Conservation (phyloP, 1,140 invertebrate genomes). For the Camponotus vicinus region DNA sequence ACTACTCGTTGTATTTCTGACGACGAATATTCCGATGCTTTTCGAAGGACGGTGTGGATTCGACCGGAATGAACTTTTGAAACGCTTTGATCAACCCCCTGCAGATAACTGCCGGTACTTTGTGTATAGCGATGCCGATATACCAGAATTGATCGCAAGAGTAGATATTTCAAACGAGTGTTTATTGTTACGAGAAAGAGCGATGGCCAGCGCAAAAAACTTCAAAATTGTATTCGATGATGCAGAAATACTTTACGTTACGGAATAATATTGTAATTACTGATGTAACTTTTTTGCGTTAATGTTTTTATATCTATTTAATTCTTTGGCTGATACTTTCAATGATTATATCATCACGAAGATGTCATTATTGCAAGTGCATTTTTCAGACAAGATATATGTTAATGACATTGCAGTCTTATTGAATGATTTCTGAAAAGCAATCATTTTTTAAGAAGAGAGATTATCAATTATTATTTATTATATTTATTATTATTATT, state of each 20-base stretch:
- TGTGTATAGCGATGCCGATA: conserved; percentile 57
- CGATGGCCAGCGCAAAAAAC: conserved; percentile 51
- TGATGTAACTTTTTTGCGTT: neutral
- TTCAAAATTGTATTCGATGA: conserved; percentile 48
- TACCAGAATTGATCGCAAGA: conserved; percentile 53
- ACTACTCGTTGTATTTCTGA: neutral
- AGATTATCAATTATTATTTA: too few species aligned
- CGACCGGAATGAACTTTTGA: conserved; percentile 77
- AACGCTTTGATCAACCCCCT: conserved; percentile 75
- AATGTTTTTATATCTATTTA: neutral
- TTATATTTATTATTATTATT: neutral
- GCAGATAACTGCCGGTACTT: conserved; percentile 45
- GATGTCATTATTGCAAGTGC: conserved; percentile 20
- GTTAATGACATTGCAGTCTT: neutral
- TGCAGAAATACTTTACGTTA: conserved; percentile 4
- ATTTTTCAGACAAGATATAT: neutral
- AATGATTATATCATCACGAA: neutral
- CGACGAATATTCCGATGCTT: conserved; percentile 62
- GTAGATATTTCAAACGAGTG: conserved; percentile 44
- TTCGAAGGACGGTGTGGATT: conserved; percentile 71
- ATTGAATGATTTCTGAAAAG: too few species aligned
- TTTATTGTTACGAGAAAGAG: conserved; percentile 36
- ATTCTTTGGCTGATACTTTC: neutral
- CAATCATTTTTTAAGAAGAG: too few species aligned
- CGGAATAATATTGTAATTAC: neutral